Evolutionary conservation across 2,113 vertebrate species (phyloP), one percentile per base, ranked within the genome.

Genomic region (Silurus asotus): DNA sequence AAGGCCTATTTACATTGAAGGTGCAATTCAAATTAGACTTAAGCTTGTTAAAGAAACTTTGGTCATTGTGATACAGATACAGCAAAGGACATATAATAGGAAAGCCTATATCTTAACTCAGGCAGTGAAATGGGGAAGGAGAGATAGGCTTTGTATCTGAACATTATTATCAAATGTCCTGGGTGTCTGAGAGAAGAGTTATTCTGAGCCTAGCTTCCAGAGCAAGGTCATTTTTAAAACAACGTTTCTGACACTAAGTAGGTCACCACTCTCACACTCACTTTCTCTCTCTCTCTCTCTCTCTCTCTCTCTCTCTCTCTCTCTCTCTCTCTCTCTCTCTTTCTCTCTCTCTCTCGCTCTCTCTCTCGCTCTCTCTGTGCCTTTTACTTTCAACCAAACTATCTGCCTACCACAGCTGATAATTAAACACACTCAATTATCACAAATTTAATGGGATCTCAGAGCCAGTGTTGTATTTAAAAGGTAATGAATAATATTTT

Each of bases 401-500:
- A 92, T 89, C 92, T 93, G 92, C 91, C 90, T 90, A 91, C 91
- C 86, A 84, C 89, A 79, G 93, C 92, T 94, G 94, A 94, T 95
- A 95, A 96, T 96, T 95, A 96, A 95, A 95, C 94, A 93, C 94
- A 91, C 93, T 94, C 94, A 95, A 95, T 96, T 95, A 95, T 95
- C 95, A 92, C 90, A 94, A 95, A 94, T 95, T 96, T 95, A 96
- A 95, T 96, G 93, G 94, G 94, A 95, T 96, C 94, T 92, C 90
- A 92, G 93, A 89, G 92, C 87, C 93, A 90, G 91, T 91, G 91
- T 94, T 96, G 95, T 96, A 96, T 94, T 96, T 96, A 95, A 95
- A 94, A 95, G 93, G 94, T 94, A 95, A 95, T 95, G 94, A 96
- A 95, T 95, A 95, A 95, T 96, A 95, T 95, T 95, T 94, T 94